These are phyloP conservation scores for Griposia aprilina DNA, from an alignment of 2,888 invertebrate genomes.

Conservation along the genomic window DNA sequence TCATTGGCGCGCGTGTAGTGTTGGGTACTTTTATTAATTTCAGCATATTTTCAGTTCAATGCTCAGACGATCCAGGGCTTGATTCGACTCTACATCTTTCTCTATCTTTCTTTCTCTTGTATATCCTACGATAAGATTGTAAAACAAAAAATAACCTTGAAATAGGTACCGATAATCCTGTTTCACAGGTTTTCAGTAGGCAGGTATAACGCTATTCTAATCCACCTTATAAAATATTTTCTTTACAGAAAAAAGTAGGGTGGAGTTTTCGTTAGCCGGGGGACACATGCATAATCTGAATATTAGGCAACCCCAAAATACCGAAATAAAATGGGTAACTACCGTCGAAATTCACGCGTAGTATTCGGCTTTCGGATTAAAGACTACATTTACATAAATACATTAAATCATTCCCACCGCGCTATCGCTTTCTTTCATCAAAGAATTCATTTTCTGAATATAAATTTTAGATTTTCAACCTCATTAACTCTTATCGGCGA, in stretches of 20 bases:
- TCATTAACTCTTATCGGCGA: conserved; percentile 85
- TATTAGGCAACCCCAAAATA: conserved; percentile 47
- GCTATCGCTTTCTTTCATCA: conserved; percentile 66
- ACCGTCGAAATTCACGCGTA: conserved; percentile 56
- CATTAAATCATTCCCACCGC: conserved; percentile 65
- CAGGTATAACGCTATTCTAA: not conserved
- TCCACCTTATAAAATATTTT: conserved; percentile 8
- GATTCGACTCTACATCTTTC: too few relatives aligned
- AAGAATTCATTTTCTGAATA: conserved; percentile 82
- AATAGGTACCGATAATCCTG: not conserved
- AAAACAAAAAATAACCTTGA: not conserved
- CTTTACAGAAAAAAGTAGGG: conserved; percentile 14
- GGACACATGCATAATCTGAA: conserved; percentile 44
- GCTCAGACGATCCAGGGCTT: not conserved
- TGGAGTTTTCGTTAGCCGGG: conserved; percentile 11
- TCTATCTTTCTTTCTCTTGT: not conserved
- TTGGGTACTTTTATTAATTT: not conserved
- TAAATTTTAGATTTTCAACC: conserved; percentile 86
- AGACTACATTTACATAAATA: conserved; percentile 59
- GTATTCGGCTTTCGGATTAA: conserved; percentile 47
- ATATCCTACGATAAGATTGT: not conserved
- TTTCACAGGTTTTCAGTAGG: not conserved
- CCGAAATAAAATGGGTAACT: conserved; percentile 57
- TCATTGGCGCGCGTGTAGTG: not conserved
- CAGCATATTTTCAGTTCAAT: not conserved